Evolutionary conservation across 1,140 invertebrate species (phyloP).

Genomic region (Drosophila aff.): DNA sequence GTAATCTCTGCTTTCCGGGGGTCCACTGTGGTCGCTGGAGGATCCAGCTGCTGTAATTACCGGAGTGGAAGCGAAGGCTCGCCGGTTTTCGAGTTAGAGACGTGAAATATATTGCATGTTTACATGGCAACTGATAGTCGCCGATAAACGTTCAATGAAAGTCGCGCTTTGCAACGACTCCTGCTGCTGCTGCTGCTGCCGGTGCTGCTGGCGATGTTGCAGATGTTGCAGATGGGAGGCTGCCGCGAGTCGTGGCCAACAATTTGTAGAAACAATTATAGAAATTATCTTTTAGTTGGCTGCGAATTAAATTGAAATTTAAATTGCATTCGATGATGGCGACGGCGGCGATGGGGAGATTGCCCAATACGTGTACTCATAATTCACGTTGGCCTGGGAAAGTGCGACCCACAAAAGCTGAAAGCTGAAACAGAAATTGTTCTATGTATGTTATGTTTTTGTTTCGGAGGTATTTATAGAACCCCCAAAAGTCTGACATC

Average conservation of each 20-base stretch:
- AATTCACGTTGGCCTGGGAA: conserved; percentile 44
- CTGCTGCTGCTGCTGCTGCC: conserved; percentile 19
- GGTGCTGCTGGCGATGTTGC: conserved; percentile 5
- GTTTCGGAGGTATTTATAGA: conserved; percentile 66
- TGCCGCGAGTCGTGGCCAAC: conserved; percentile 68
- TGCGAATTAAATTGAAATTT: conserved; percentile 83
- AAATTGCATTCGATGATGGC: conserved; percentile 71
- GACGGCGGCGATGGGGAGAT: conserved; percentile 33
- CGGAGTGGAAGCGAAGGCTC: conserved; percentile 21
- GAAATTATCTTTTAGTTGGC: conserved; percentile 78
- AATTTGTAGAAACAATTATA: conserved; percentile 84
- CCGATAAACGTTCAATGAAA: conserved; percentile 82
- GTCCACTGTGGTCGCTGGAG: conserved; percentile 27
- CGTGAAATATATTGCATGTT: conserved; percentile 82
- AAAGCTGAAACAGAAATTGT: conserved; percentile 49
- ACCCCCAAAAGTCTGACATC: conserved; percentile 73
- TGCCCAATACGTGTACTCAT: conserved; percentile 42
- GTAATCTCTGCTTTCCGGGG: conserved; percentile 27
- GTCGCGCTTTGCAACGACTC: conserved; percentile 36
- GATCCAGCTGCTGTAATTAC: conserved; percentile 55
- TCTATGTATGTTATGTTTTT: conserved; percentile 30
- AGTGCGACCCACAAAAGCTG: conserved; percentile 51
- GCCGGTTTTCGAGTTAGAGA: conserved; percentile 49
- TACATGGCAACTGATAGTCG: conserved; percentile 80
- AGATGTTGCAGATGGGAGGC: conserved; percentile 31